These are phyloP conservation scores for Spinibarbus caldwelli DNA, from an alignment of 2,797 vertebrate genomes.

Conservation along the genomic window DNA sequence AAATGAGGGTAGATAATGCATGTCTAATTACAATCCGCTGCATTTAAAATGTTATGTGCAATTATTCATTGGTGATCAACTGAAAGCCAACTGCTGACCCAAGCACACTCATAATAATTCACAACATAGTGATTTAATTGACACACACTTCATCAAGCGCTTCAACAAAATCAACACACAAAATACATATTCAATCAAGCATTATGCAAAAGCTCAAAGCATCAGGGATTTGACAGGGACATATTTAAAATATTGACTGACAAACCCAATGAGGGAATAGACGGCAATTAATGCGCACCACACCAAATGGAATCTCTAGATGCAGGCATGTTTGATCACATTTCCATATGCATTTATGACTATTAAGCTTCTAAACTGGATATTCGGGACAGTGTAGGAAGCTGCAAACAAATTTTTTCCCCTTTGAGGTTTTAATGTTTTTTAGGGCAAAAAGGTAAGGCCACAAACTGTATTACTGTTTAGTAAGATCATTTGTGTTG, in stretches of 20 bases:
- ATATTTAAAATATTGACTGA: slow-evolving; percentile 7
- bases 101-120: slow-evolving; percentile 22
- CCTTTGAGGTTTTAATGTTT: neutral
- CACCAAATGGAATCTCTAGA: neutral
- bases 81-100: slow-evolving; percentile 33
- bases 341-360: neutral
- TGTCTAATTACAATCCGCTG: slow-evolving; percentile 26
- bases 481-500: too few species aligned
- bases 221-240: neutral
- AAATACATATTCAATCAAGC: slow-evolving; percentile 40
- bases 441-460: neutral
- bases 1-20: slow-evolving; percentile 28
- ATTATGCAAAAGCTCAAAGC: slow-evolving; percentile 30
- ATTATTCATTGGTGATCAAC: slow-evolving; percentile 34
- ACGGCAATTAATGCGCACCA: neutral
- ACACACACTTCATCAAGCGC: slow-evolving; percentile 22
- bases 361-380: neutral
- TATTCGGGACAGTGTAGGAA: neutral
- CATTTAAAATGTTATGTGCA: slow-evolving; percentile 9
- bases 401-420: slow-evolving; percentile 6
- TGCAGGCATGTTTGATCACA: neutral
- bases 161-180: slow-evolving; percentile 14
- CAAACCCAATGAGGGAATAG: slow-evolving; percentile 20
- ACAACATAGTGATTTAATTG: slow-evolving; percentile 18
- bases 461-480: neutral